Evolutionary conservation across 2,113 vertebrate species (phyloP), one percentile per base, ranked within the genome.

Genomic region (Chionomys nivalis): DNA sequence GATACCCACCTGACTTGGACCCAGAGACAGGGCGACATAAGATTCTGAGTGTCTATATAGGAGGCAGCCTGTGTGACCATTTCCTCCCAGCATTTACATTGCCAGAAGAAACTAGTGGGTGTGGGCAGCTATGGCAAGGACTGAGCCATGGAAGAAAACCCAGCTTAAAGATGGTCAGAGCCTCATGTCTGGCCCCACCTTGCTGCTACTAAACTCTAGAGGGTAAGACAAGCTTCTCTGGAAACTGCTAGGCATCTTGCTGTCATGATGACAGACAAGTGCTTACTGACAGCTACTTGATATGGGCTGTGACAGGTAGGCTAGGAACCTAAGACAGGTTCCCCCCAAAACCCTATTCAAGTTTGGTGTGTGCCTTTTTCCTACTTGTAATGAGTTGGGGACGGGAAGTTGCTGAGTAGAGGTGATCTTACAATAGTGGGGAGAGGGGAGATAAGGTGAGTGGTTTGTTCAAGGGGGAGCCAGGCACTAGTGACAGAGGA

Each of bases 321-420:
- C 39, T 21, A 24, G 31, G 55, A 7, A 8, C 55, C 13, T 33
- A 39, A 49, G n/a, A n/a, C 19, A 24, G 17, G 2, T 0, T 2
- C 23, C 19, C 33, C 11, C 1, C 19, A 88, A 55, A 55, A 17
- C 10, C 19, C 75, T 21, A 39, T 65, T 39, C 26, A 21, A 4
- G 28, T 42, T 39, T 87, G 49, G n/a, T 21, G 31, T 31, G 28
- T 9, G 76, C 44, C 65, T 78, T 75, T 75, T 75, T 75, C 42
- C 58, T 65, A 42, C 49, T 58, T 68, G 85, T 88, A 14, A 5
- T 82, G 66, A 77, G 92, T 93, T 2, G 76, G 91, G 58, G 94
- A 96, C 93, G 95, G 94, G 93, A 97, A 97, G 94, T 73, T 33
- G 28, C 49, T 70, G 87, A 90, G 81, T 19, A 75, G 93, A 86